Base-by-base conservation (phyloP, 1,140 invertebrate genomes). In the Tetranychus cinnabarinus region DNA sequence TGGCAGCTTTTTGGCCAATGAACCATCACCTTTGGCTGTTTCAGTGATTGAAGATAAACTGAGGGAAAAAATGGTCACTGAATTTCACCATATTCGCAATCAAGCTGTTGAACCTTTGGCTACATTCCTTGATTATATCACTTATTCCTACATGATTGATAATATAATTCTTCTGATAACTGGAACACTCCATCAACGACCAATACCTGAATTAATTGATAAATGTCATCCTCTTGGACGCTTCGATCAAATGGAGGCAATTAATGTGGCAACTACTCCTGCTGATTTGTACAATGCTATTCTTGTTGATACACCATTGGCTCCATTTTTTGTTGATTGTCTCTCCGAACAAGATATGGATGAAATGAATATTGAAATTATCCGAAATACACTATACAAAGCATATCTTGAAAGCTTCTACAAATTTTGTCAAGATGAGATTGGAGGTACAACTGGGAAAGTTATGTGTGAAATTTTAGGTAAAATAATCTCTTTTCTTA, bases 121-220 rank as follows among this genome's bases (percentile, higher is more conserved):
- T 8, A 96, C 90, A 55, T 99, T 99, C 73, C 74, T 99, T 65
- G 96, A 99, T 74, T 98, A 92, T 69, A 97, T 99, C 59, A 98
- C 95, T 68, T 97, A 97, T 78, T 95, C 91, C 72, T 99, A 99
- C 72, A 99, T 99, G 96, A 99, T 99, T 72, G 96, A 99, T 72
- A 99, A 99, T 72, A 98, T 99, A 63, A 96, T 99, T 69, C 74
- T 99, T 56, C 76, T 99, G 64, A 98, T 99, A 63, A 98, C 96
- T 66, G 96, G 96, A 47, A 97, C 95, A 59, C 77, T 99, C 35
- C 95, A 99, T 76, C 95, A 98, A 74, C 79, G 96, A 64, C 91
- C 95, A 36, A 96, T 99, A 70, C 88, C 87, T 59, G 96, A 99
- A 76, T 75, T 99, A 58, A 95, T 99, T 66, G 88, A 90, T 12